Percentiles rank a stretch among this genome's conserved stretches.
phyloP scores from a whole-genome alignment of 92 coral and sea anemone species.

The Zoanthus sociatus region DNA sequence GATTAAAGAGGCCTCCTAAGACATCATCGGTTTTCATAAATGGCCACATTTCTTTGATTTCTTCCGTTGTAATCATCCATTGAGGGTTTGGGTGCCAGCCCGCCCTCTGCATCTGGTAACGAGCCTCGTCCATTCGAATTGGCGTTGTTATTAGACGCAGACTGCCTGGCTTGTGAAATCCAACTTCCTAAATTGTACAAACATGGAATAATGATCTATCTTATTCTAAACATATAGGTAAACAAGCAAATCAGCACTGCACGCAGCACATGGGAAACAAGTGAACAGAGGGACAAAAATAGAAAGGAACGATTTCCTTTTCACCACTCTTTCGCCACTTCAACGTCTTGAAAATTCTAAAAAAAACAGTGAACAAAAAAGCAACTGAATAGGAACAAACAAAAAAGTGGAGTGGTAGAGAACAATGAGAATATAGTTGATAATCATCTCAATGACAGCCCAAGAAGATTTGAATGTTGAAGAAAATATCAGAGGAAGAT shows the following conservation, averaged over 20 bases:
- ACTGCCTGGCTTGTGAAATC: slow-evolving; percentile 95
- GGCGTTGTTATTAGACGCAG: slow-evolving; percentile 85
- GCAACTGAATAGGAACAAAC: too few species aligned
- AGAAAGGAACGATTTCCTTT: too few species aligned
- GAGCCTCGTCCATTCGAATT: slow-evolving; percentile 93
- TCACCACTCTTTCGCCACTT: too few species aligned
- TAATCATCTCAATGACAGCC: too few species aligned
- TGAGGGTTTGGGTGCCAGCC: slow-evolving; percentile 97
- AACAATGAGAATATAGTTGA: too few species aligned
- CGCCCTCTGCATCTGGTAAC: slow-evolving; percentile 90
- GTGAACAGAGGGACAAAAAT: not conserved
- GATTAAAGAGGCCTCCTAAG: slow-evolving; percentile 87
- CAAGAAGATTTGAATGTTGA: too few species aligned
- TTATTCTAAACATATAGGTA: not conserved
- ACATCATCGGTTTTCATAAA: slow-evolving; percentile 85
- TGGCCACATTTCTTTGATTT: slow-evolving; percentile 89
- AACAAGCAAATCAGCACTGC: not conserved
- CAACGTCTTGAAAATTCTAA: too few species aligned
- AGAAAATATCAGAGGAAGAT: too few species aligned
- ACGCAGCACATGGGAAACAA: not conserved
- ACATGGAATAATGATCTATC: not conserved
- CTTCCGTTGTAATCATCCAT: slow-evolving; percentile 92
- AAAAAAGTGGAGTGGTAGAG: too few species aligned
- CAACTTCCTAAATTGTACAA: slow-evolving; percentile 69
- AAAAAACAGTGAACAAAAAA: too few species aligned